phyloP scores from a whole-genome alignment of 2,888 invertebrate species.

The Abscondita cerata region DNA sequence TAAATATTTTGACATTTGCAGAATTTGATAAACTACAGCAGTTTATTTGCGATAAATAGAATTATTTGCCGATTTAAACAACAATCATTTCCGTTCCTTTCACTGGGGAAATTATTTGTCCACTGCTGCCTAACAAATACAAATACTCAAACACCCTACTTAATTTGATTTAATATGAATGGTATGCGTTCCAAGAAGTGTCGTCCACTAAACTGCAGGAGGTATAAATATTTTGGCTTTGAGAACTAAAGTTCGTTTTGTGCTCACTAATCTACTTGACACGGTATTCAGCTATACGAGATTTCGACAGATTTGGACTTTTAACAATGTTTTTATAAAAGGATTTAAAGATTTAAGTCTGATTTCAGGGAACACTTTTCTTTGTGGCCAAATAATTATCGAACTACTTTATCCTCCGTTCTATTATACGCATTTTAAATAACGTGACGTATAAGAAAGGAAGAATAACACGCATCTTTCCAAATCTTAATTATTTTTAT shows the following conservation, averaged over 20 bases:
- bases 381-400: conserved; percentile 3
- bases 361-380: not conserved
- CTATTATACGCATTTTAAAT: conserved; percentile 1
- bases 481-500: not conserved
- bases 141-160: conserved; percentile 9
- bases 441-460: not conserved
- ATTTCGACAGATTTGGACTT: conserved; percentile 21
- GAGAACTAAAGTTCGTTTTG: conserved; percentile 40
- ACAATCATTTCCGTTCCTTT: too few relatives aligned
- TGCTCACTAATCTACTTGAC: conserved; percentile 43
- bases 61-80: too few relatives aligned
- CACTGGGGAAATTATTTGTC: too few relatives aligned
- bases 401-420: not conserved
- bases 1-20: conserved; percentile 16
- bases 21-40: too few relatives aligned
- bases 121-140: not conserved
- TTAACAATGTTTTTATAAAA: conserved; percentile 32
- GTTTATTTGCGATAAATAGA: too few relatives aligned
- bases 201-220: conserved; percentile 37
- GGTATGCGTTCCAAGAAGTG: conserved; percentile 33
- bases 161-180: conserved; percentile 37
- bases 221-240: conserved; percentile 45
- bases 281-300: conserved; percentile 20
- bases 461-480: too few relatives aligned
- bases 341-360: conserved; percentile 22